Base-by-base conservation (phyloP, 2,113 vertebrate species). In the Tetraodon nigroviridis region DNA sequence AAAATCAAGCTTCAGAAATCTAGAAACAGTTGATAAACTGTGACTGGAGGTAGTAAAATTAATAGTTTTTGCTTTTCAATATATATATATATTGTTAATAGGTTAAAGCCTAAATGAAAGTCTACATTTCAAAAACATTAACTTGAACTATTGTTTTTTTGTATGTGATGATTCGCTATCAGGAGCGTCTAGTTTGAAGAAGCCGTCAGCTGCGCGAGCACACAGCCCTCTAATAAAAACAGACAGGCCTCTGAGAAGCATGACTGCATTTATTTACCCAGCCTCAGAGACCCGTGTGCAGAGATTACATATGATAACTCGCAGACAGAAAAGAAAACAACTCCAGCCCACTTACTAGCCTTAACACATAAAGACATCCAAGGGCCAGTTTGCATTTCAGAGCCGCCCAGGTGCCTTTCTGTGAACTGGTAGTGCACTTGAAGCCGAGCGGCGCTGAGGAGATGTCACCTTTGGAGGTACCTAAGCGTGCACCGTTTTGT, bases 341-440 rank as follows among this genome's bases (percentile, higher is more conserved):
- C 66, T 65, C 40, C 11, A 82, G 74, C 78, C 76, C 64, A 80
- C 80, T 83, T 70, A 73, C 64, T 81, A 71, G 62, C 79, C 67
- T 72, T 76, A 79, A 81, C 76, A 82, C 55, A 79, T 73, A 74
- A 81, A 84, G 79, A 84, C 75, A 71, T 73, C 71, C 37, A 66
- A 82, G 75, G 75, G 79, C 75, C 73, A 84, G 86, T 89, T 85
- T 87, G 86, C 75, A 84, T 89, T 82, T 85, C 81, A 80, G 78
- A 84, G 79, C 76, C 78, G 79, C 77, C 71, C 83, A 84, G 86
- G 80, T 87, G 87, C 68, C 66, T 84, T 85, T 37, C 83, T 81
- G 65, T 77, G 75, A 81, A 81, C 64, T 77, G 80, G 69, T 75
- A 84, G 79, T 80, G 84, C 72, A 76, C 83, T 86, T 79, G 83